Base-by-base conservation (phyloP, 2,888 invertebrate species). In the Neria commutata region DNA sequence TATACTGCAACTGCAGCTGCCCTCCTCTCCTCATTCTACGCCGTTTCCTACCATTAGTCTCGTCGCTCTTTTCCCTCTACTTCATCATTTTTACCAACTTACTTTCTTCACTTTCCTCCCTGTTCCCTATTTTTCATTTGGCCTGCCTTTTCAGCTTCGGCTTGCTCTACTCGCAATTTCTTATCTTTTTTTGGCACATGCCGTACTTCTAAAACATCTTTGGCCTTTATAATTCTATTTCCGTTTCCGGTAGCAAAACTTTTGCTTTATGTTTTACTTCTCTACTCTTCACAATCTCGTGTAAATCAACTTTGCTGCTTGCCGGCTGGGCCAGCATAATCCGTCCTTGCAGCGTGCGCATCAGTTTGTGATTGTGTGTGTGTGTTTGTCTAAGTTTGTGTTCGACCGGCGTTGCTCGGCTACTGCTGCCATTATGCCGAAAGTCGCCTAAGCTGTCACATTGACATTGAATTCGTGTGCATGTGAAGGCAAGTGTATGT, bases 211-310 rank as follows among this genome's bases (percentile, higher is more conserved):
- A 67, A 68, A 70, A 70, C 70, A 69, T 70, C 70, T 70, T 70
- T 71, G 67, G 70, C 70, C 70, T 74, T 76, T 74, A 74, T 75
- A 76, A 76, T 75, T 73, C 73, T 69, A 75, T 76, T 76, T 76
- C 74, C 75, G 75, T 74, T 76, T 76, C 76, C 76, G 73, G 26
- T 47, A 49, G 52, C 16, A 42, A 62, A 17, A 63, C 42, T 61
- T 64, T 64, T 56, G 49, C 49, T 62, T 62, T 62, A 55, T 52
- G 47, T 53, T 52, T 57, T 60, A 57, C 60, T 66, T 62, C 61
- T 63, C 59, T 63, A 61, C 54, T n/a, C n/a, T 53, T 52, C 47
- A 33, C 45, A 50, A 49, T 62, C 63, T 53, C 54, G 60, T 58
- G 63, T 65, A 69, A 69, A 69, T 69, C 68, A 69, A 69, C 66